Evolutionary conservation across 2,797 vertebrate species (phyloP).

Genomic region (Malacoraja senta): DNA sequence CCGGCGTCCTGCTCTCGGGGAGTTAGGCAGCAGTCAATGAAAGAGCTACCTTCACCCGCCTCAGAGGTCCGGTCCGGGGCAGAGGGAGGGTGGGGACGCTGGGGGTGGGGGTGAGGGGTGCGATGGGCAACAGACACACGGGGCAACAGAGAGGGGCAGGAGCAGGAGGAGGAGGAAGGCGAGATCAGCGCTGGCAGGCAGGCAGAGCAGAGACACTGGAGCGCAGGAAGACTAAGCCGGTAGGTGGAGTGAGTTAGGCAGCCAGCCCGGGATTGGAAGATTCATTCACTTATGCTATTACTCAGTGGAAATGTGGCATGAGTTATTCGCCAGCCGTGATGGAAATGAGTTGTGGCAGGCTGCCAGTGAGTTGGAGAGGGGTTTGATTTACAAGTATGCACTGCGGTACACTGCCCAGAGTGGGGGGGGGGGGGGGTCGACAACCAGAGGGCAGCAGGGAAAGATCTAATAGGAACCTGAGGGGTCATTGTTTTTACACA

Average conservation of each 20-base stretch:
- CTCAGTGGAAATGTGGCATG: too few species aligned
- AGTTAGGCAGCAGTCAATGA: conserved; percentile 9
- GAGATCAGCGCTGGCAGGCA: neutral
- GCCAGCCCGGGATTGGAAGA: neutral
- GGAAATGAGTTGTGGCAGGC: neutral
- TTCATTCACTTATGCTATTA: too few species aligned
- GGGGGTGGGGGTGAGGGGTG: neutral
- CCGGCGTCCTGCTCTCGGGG: neutral
- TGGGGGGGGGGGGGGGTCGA: too few species aligned
- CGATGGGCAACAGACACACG: neutral
- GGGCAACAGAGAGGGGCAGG: neutral
- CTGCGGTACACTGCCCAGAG: neutral
- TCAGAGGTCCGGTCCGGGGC: neutral
- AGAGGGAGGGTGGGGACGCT: neutral
- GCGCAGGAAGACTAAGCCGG: too few species aligned
- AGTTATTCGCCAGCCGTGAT: neutral
- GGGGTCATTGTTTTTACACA: too few species aligned
- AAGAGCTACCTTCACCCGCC: too few species aligned
- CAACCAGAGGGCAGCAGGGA: too few species aligned
- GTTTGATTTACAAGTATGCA: neutral
- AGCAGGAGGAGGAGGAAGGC: too few species aligned
- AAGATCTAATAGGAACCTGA: too few species aligned
- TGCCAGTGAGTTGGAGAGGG: neutral
- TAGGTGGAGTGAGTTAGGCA: neutral
- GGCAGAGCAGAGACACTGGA: too few species aligned